Evolutionary conservation across 2,113 vertebrate species (phyloP).

Genomic region (Rutilus rutilus): DNA sequence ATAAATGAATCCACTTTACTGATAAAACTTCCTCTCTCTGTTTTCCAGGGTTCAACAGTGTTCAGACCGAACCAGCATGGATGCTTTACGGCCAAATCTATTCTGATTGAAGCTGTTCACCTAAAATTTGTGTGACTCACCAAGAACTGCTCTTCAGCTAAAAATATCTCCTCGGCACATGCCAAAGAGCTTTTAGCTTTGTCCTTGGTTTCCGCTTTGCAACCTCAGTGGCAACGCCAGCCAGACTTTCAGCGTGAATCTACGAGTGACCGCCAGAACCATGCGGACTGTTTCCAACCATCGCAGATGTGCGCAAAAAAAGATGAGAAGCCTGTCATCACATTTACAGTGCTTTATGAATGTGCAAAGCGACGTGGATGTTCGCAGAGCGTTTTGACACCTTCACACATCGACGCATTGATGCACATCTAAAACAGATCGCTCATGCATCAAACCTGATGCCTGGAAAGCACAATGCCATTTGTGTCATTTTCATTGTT

Average conservation of each 20-base stretch:
- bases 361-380: neutral
- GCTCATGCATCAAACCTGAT: conserved; percentile 4
- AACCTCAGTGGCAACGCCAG: neutral
- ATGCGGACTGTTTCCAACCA: neutral
- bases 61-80: conserved; percentile 9
- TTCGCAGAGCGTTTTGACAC: neutral
- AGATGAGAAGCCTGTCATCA: too few species aligned
- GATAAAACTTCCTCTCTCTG: conserved; percentile 5
- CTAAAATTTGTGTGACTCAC: conserved; percentile 27
- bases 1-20: conserved; percentile 8
- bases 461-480: neutral
- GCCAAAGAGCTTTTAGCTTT: conserved; percentile 41
- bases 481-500: neutral
- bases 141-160: conserved; percentile 33
- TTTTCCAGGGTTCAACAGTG: conserved; percentile 15
- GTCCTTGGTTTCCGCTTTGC: conserved; percentile 37
- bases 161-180: conserved; percentile 33
- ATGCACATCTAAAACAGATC: neutral
- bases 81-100: neutral
- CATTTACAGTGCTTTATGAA: neutral
- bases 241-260: neutral
- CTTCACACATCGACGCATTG: neutral
- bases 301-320: neutral
- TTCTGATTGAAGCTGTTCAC: conserved; percentile 14
- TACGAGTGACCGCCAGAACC: neutral